Percentiles rank a stretch among this genome's conserved stretches.
Evolutionary conservation across 2,797 vertebrate genomes (phyloP).

Genomic region (Enteromius treurensis): DNA sequence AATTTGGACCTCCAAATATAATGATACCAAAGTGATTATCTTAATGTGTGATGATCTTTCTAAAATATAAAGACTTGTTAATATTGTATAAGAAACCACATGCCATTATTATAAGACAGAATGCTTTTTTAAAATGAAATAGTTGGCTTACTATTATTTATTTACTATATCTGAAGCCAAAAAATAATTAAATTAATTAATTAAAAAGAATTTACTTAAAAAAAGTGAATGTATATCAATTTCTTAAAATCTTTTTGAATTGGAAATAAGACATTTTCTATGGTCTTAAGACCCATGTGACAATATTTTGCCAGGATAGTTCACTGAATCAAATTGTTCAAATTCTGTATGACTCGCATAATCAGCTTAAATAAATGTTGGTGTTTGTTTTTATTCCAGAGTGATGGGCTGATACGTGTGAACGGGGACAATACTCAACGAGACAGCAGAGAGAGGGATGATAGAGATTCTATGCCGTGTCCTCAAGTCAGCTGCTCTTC

Average conservation of each 20-base stretch:
- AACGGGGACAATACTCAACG: slow-evolving; percentile 79
- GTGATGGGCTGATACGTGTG: slow-evolving; percentile 85
- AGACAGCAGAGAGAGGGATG: slow-evolving; percentile 56
- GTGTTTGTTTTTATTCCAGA: slow-evolving; percentile 64
- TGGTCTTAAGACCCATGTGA: background rate
- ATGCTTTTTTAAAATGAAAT: background rate
- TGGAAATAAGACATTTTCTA: background rate
- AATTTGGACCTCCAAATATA: background rate
- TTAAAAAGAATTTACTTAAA: background rate
- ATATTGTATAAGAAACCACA: background rate
- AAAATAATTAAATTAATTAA: background rate
- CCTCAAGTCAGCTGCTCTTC: slow-evolving; percentile 37
- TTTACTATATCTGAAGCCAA: background rate
- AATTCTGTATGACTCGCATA: background rate
- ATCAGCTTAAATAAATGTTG: background rate
- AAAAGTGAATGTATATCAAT: background rate
- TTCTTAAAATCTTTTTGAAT: background rate
- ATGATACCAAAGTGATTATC: background rate
- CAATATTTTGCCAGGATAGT: background rate
- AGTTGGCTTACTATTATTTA: background rate
- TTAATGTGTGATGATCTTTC: background rate
- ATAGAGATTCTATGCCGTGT: slow-evolving; percentile 51
- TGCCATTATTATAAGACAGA: background rate
- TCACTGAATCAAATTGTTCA: background rate
- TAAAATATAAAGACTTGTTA: background rate